A percentile compares a stretch with the other conserved stretches of the same genome.
phyloP scores from a whole-genome alignment of 2,113 vertebrate genomes.

The Chloropsis cyanopogon region DNA sequence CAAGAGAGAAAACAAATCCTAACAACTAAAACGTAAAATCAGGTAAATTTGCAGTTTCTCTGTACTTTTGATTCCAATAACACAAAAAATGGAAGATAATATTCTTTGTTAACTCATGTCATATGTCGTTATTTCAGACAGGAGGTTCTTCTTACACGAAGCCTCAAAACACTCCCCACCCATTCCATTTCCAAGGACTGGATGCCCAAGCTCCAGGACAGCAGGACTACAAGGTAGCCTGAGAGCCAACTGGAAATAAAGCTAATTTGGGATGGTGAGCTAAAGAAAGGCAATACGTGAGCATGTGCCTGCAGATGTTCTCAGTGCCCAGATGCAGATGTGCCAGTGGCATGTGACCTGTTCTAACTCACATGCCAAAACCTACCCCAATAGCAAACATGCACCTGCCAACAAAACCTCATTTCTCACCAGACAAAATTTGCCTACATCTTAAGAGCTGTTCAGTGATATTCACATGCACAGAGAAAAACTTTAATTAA shows the following conservation, averaged over 20 bases:
- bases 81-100: neutral
- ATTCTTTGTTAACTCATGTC: neutral
- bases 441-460: neutral
- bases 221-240: neutral
- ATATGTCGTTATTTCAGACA: neutral
- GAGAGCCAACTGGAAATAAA: neutral
- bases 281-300: neutral
- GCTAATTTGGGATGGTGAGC: neutral
- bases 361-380: neutral
- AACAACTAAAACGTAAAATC: neutral
- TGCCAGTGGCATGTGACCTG: accelerated
- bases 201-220: neutral
- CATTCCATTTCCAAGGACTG: neutral
- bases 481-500: neutral
- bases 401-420: neutral
- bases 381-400: neutral
- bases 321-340: neutral
- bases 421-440: neutral
- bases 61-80: neutral
- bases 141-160: neutral
- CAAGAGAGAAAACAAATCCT: neutral
- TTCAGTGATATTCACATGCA: neutral
- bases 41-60: neutral
- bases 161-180: neutral
- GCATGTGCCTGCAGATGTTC: neutral